These are phyloP conservation scores for Matsumurasca onukii DNA, from an alignment of 1,140 invertebrate species.

Conservation along the genomic window DNA sequence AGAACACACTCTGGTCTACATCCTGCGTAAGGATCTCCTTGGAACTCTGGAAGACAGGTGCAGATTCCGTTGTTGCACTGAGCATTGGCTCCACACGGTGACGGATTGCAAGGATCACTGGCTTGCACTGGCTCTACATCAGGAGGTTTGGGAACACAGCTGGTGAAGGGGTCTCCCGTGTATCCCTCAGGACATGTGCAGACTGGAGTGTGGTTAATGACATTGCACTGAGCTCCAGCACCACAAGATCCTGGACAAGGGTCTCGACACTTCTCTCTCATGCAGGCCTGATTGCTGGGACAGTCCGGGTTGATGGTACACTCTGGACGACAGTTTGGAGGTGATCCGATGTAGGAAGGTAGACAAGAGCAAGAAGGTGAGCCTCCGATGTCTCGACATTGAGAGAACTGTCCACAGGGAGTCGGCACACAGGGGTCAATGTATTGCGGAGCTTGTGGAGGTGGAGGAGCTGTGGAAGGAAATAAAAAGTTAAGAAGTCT, in stretches of 20 bases:
- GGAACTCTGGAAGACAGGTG: conserved; percentile 59
- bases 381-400: conserved; percentile 62
- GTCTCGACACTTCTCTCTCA: conserved; percentile 67
- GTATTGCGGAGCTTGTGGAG: conserved; percentile 42
- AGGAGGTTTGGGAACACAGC: conserved; percentile 55
- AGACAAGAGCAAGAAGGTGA: conserved; percentile 66
- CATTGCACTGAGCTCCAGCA: conserved; percentile 60
- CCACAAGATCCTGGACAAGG: conserved; percentile 71
- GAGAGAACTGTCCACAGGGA: conserved; percentile 68
- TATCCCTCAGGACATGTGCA: conserved; percentile 67
- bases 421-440: conserved; percentile 68
- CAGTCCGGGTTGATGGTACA: conserved; percentile 72
- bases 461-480: conserved; percentile 44
- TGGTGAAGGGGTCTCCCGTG: conserved; percentile 67
- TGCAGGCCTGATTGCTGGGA: conserved; percentile 62
- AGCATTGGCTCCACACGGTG: conserved; percentile 71
- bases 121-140: conserved; percentile 42
- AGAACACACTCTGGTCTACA: conserved; percentile 65
- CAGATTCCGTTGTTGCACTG: conserved; percentile 62
- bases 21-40: conserved; percentile 61
- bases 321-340: conserved; percentile 71
- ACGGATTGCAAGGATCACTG: conserved; percentile 68
- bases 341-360: conserved; percentile 62
- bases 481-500: too few species aligned
- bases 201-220: conserved; percentile 65